Evolutionary conservation across 2,888 invertebrate genomes (phyloP), one percentile per base, ranked within the genome.

Genomic region (Tridacna gigas): DNA sequence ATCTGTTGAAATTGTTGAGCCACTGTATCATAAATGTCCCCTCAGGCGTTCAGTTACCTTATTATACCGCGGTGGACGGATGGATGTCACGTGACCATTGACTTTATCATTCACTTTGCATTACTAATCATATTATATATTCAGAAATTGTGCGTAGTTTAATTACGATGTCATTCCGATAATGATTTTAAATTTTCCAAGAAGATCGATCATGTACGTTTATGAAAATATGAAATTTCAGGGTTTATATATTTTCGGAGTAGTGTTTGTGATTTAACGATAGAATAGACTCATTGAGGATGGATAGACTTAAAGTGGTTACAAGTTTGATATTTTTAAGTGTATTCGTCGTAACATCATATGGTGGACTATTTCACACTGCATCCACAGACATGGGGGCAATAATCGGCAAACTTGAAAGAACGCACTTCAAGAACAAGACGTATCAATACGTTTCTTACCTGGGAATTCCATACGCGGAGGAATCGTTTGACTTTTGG

Each of bases 401-500:
- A 18, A 75, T 88, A 13, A 73, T 82, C 18, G 88, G 88, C 11
- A 82, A 74, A 60, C 47, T 88, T 22, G 74, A 82, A n/a, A 65
- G 77, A 56, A 69, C 83, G 5, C 73, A 20, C n/a, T 82, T 79
- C 51, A 77, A 74, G n/a, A 65, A 73, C 0, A 74, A 25, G 20
- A 63, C 47, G 20, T 63, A 79, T 26, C 74, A 82, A 51, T 61
- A 80, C 3, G 69, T 82, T 9, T 73, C 61, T 7, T 88, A 82
- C 60, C 78, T 85, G 9, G 88, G 88, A 56, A 83, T 88, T 67
- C 88, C 88, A 2, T 88, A 88, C 66, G 81, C 85, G 0, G 80
- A 79, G 63, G 75, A 79, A 25, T 69, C 81, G 0, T 67, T 74
- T 0, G 47, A 61, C 22, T 74, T 69, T 51, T 74, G 51, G 37